Evolutionary conservation across 1,140 invertebrate genomes (phyloP).

Genomic region (Aphidius ervi): DNA sequence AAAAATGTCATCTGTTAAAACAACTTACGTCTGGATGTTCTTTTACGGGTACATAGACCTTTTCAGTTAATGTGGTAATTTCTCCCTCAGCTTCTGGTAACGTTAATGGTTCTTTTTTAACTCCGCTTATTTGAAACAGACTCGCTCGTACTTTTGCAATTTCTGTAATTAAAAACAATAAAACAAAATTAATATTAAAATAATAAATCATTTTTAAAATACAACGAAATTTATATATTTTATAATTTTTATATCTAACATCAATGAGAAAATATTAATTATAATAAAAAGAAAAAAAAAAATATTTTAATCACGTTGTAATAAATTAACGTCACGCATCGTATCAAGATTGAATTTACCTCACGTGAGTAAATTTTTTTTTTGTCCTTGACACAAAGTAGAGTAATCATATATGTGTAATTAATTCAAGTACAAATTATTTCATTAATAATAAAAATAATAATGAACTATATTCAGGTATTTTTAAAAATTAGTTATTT

Average conservation of each 20-base stretch:
- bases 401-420: no score
- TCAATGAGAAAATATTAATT: background rate
- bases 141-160: conserved; percentile 95
- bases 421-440: no score
- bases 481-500: no score
- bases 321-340: no score
- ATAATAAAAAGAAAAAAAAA: no score
- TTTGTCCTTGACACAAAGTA: no score
- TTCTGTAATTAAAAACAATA: conserved; percentile 77
- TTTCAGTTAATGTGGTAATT: conserved; percentile 90
- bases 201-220: background rate
- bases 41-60: conserved; percentile 99
- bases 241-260: background rate
- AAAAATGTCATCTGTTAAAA: conserved; percentile 23
- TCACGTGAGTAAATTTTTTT: no score
- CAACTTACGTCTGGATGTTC: conserved; percentile 98
- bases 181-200: conserved; percentile 22
- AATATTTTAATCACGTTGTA: no score
- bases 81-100: conserved; percentile 92
- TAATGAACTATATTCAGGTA: no score
- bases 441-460: no score
- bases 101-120: conserved; percentile 87
- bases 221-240: background rate
- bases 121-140: conserved; percentile 97
- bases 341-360: no score